Evolutionary conservation across 2,888 invertebrate genomes (phyloP), one percentile per base, ranked within the genome.

Genomic region (Drosophila kuntzei): DNA sequence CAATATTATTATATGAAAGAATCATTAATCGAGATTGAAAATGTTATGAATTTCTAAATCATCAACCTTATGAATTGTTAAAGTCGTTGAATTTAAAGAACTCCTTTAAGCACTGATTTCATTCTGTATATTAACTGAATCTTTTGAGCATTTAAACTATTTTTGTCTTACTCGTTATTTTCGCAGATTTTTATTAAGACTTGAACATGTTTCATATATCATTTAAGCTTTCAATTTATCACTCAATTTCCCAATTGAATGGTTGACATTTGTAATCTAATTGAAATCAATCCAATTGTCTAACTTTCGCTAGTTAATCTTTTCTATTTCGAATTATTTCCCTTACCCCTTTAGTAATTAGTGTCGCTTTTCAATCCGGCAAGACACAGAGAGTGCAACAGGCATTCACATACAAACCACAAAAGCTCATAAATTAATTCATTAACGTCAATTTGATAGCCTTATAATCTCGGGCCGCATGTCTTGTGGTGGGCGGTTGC

Each of bases 341-440:
- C 34, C 39, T n/a, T 29, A 7, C 5, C 12, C 32, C 32, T 29
- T 25, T 7, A 7, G 14, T 67, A 78, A 81, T 87, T 87, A 75
- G 61, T 36, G 22, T 39, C 22, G 57, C 20, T 59, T 46, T 39
- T 32, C 76, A 54, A 61, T 36, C 43, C 16, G 8, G 6, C 20
- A n/a, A 39, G 46, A 43, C 50, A 61, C 70, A 53, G 11, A 29
- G 54, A 61, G 61, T 71, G 54, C 77, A 66, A 69, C 77, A 65
- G 80, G 73, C 73, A 51, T 25, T 53, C 22, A 34, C 14, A 37
- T 25, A 53, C 37, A 75, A 55, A 44, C 81, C 81, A 61, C 85
- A 76, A 69, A 67, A 84, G 79, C 88, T 88, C 86, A 77, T 88
- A 88, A 83, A 83, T 83, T 79, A 88, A 86, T 88, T 86, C 88